A percentile compares a stretch with the other conserved stretches of the same genome.
Evolutionary conservation across 2,797 vertebrate genomes (phyloP).

Genomic region (Balearica regulorum): DNA sequence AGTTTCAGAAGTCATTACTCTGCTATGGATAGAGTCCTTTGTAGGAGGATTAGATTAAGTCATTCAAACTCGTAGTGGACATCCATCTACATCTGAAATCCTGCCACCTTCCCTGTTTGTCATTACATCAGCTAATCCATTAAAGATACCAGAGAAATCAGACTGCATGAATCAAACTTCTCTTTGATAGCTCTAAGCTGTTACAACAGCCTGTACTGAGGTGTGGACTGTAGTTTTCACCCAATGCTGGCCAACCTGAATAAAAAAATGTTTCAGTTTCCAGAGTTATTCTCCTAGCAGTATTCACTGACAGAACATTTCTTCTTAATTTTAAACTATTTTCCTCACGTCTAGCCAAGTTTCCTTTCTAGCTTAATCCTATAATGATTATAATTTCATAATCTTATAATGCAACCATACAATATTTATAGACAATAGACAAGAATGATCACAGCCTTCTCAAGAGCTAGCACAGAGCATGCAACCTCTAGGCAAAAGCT

Average conservation of each 20-base stretch:
- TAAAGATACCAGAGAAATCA: background rate
- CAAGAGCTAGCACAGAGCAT: background rate
- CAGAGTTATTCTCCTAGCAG: background rate
- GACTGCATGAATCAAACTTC: background rate
- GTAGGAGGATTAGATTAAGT: slow-evolving; percentile 12
- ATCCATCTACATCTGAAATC: background rate
- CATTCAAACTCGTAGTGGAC: background rate
- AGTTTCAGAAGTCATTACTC: slow-evolving; percentile 16
- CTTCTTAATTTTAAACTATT: background rate
- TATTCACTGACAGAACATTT: background rate
- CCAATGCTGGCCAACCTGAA: background rate
- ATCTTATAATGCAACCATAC: background rate
- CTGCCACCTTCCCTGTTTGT: background rate
- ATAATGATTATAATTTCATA: background rate
- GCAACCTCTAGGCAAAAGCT: background rate
- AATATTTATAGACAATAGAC: background rate
- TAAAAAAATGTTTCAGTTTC: background rate
- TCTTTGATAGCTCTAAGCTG: background rate
- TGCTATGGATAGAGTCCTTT: background rate
- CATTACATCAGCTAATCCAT: background rate
- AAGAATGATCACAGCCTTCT: background rate
- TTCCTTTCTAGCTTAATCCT: background rate
- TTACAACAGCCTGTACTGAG: background rate
- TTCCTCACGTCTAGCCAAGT: background rate
- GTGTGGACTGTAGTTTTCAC: background rate